Base-by-base conservation (phyloP, 2,113 vertebrate species). In the Motacilla alba region DNA sequence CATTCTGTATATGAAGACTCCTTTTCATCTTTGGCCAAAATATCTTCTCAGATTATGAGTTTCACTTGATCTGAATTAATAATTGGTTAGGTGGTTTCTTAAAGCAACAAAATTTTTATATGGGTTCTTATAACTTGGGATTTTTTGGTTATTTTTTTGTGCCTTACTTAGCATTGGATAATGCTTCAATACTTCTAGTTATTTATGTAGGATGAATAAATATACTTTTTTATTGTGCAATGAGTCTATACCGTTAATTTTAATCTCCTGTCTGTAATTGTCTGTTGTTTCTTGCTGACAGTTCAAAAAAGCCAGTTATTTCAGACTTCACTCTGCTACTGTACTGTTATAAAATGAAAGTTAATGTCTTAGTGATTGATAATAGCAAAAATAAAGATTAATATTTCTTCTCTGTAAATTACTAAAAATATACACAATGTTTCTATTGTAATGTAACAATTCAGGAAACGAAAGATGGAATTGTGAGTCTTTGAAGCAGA, bases 61-160 rank as follows among this genome's bases (percentile, higher is more conserved):
- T 44, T 67, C n/a, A 53, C 12, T 21, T 75, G n/a, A 43, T 22
- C 19, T 53, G 41, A 75, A n/a, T 56, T 77, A 50, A 46, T 21
- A 8, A 41, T 55, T 49, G 6, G 4, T 35, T 44, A 52, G 19
- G 13, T 27, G 49, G 47, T 55, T 78, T 85, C 30, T 7, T 43
- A 15, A 28, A 79, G 23, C 30, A 52, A 15, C 79, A 27, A 66
- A 69, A 37, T 74, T 60, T 15, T 24, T 58, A 8, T 9, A 64
- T 7, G 19, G 9, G 2, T 74, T 82, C 22, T 60, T 64, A 27
- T 19, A 35, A 27, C 1, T 33, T 58, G 3, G 1, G 0, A n/a
- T 63, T 20, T 56, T 84, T 47, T 70, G 2, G 4, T 39, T 44
- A 63, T 55, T 41, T 13, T 31, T 52, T 52, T 43, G 49, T 33